Base-by-base conservation (phyloP, 2,888 invertebrate species). In the Corythucha ciliata region DNA sequence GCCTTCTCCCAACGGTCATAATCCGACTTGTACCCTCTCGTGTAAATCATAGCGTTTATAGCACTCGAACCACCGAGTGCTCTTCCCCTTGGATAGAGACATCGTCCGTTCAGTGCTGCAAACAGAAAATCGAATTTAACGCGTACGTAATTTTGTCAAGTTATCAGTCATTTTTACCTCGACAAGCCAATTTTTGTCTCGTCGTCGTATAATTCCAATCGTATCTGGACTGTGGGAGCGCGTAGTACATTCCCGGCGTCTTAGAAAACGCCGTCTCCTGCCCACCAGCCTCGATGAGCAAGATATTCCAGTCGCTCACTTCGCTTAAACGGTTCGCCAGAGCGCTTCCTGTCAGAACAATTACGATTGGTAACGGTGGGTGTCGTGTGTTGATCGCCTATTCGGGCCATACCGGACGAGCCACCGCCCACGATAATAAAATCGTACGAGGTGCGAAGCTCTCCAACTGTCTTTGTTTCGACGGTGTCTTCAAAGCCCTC, bases 121-220 rank as follows among this genome's bases (percentile, higher is more conserved):
- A 50, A 39, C 8, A 33, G 18, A 33, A 33, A 33, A 5, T 33
- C n/a, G n/a, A n/a, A n/a, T n/a, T n/a, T n/a, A n/a, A n/a, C n/a
- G n/a, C n/a, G n/a, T n/a, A n/a, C n/a, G n/a, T n/a, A n/a, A n/a
- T n/a, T n/a, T n/a, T n/a, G n/a, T n/a, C n/a, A n/a, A n/a, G n/a
- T n/a, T n/a, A n/a, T n/a, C n/a, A n/a, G n/a, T n/a, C n/a, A n/a
- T n/a, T n/a, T n/a, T 42, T 42, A 53, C 53, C 40, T 48, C 44
- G 48, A 36, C 53, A 53, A 3, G 53, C 27, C 22, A 24, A 16
- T n/a, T 41, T 36, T 37, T 53, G 53, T 10, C 10, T 21, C 14
- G 48, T 48, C 24, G 53, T 48, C 21, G 53, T 53, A 29, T 53
- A 53, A 33, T 53, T 53, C 53, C 53, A 53, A 29, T 46, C 36